phyloP scores from a whole-genome alignment of 2,797 vertebrate genomes.

The Xenops minutus region DNA sequence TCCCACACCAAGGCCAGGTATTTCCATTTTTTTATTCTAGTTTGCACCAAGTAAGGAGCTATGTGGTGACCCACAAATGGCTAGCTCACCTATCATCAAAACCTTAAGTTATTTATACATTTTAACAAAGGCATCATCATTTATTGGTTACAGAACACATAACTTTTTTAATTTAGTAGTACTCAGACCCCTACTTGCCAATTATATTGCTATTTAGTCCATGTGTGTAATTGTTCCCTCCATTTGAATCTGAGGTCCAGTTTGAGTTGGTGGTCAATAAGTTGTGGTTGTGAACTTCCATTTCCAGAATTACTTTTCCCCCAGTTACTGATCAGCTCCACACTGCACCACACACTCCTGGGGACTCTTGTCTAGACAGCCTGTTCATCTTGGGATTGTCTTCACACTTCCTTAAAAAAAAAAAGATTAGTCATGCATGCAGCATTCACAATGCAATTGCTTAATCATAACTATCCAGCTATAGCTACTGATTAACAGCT shows the following conservation, averaged over 20 bases:
- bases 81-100: background rate
- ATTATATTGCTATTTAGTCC: background rate
- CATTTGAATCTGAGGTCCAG: background rate
- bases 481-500: background rate
- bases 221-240: background rate
- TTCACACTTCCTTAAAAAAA: background rate
- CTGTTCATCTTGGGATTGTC: background rate
- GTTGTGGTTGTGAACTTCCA: rapidly evolving
- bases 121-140: background rate
- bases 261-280: background rate
- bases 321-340: background rate
- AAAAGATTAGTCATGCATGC: background rate
- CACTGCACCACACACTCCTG: background rate
- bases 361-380: background rate
- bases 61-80: background rate
- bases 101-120: background rate
- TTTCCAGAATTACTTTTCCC: background rate
- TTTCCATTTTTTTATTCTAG: background rate
- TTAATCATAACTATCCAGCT: background rate
- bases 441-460: background rate
- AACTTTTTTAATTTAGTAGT: background rate
- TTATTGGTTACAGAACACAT: background rate
- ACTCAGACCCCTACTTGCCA: background rate
- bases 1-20: background rate
- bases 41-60: background rate